Conservation (phyloP, 2,113 vertebrate genomes). For the Cryptotis parvus region DNA sequence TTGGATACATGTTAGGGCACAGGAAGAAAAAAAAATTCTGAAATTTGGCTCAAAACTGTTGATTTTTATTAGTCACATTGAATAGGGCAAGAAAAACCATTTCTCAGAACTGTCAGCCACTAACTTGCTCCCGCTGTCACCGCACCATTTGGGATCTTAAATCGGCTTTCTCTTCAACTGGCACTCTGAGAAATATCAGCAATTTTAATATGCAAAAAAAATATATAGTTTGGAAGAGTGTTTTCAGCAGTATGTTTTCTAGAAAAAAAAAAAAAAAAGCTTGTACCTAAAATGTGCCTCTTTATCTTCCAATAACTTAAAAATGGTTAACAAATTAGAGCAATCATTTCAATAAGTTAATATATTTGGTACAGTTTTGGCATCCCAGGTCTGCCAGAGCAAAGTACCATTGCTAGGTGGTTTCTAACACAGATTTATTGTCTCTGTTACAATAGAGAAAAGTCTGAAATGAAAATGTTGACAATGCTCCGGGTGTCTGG, state of each 20-base stretch:
- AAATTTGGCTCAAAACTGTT: slow-evolving; percentile 40
- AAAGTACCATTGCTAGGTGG: neutral
- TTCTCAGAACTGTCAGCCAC: slow-evolving; percentile 52
- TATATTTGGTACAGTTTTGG: no score
- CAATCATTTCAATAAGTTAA: neutral
- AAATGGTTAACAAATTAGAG: neutral
- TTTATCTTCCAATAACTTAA: slow-evolving; percentile 36
- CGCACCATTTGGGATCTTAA: neutral
- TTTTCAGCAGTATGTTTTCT: neutral
- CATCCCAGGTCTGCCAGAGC: neutral
- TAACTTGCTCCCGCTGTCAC: slow-evolving; percentile 25
- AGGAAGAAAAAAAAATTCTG: neutral
- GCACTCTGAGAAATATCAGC: slow-evolving; percentile 18
- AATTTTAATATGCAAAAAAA: slow-evolving; percentile 7
- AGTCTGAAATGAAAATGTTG: neutral
- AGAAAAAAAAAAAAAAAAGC: neutral
- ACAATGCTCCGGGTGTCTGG: neutral
- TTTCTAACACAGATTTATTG: neutral
- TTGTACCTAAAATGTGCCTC: neutral
- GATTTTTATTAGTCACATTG: slow-evolving; percentile 25
- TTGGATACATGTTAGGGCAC: neutral
- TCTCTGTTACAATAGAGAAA: neutral
- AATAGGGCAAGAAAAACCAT: slow-evolving; percentile 20
- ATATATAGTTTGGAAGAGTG: neutral
- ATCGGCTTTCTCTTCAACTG: neutral